A percentile compares a stretch with the other conserved stretches of the same genome.
These are phyloP conservation scores for Nemapogon koenigi DNA, from an alignment of 2,888 invertebrate genomes.

Conservation along the genomic window DNA sequence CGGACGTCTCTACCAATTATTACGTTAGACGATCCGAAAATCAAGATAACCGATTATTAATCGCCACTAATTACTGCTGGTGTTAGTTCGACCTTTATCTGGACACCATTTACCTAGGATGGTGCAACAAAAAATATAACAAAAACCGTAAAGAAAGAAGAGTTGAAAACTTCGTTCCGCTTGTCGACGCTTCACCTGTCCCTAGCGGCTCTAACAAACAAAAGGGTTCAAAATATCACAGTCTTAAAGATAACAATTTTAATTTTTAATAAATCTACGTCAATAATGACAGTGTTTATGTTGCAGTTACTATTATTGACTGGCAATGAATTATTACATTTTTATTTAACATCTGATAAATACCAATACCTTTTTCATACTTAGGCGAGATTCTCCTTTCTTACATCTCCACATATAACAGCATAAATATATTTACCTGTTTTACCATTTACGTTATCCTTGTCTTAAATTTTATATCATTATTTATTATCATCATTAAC, in stretches of 20 bases:
- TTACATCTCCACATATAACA: too few relatives aligned
- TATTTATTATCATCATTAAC: too few relatives aligned
- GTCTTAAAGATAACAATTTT: conserved; percentile 50
- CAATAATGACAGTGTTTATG: conserved; percentile 30
- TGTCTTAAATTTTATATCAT: too few relatives aligned
- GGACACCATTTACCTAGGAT: conserved; percentile 52
- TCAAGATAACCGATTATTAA: conserved; percentile 64
- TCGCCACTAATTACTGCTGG: conserved; percentile 63
- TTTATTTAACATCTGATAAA: neutral
- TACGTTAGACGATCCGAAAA: conserved; percentile 38
- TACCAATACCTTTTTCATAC: too few relatives aligned
- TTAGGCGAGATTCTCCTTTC: too few relatives aligned
- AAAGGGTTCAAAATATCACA: conserved; percentile 63
- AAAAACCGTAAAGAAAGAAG: conserved; percentile 59
- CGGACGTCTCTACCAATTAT: conserved; percentile 39
- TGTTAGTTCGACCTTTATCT: conserved; percentile 61
- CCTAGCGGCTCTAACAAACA: conserved; percentile 47
- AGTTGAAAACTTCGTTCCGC: conserved; percentile 35
- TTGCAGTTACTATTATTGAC: neutral
- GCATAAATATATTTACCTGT: too few relatives aligned
- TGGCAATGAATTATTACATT: conserved; percentile 5
- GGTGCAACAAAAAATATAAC: conserved; percentile 37
- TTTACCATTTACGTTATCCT: too few relatives aligned
- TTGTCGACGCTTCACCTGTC: conserved; percentile 51
- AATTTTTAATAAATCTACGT: conserved; percentile 47